phyloP scores from a whole-genome alignment of 37 sponge, comb jelly and placozoan genomes.

The Halisarca cf. caerulea region DNA sequence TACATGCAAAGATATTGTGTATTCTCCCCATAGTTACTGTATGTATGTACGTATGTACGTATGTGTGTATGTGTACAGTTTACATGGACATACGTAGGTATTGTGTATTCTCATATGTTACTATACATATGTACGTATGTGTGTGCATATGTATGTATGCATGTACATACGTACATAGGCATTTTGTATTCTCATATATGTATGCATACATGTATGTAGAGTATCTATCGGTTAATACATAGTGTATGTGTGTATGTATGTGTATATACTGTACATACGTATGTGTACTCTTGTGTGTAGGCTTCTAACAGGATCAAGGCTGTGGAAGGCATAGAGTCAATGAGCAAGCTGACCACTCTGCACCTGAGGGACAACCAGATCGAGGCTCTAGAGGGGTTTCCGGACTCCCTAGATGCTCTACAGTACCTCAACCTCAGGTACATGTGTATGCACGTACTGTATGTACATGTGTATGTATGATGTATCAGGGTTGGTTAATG shows the following conservation, averaged over 20 bases:
- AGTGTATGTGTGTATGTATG: background rate
- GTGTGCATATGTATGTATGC: background rate
- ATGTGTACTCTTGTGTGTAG: slow-evolving; percentile 15
- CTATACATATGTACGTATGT: background rate
- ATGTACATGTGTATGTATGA: no score
- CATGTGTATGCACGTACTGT: no score
- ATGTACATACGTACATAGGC: background rate
- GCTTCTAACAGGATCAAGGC: slow-evolving; percentile 78
- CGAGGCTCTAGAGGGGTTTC: slow-evolving; percentile 73
- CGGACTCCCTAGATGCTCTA: slow-evolving; percentile 71
- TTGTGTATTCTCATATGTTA: background rate
- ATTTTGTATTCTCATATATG: background rate
- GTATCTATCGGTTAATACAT: no score
- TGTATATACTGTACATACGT: background rate
- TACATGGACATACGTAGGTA: background rate
- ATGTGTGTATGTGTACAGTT: background rate
- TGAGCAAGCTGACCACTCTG: slow-evolving; percentile 72
- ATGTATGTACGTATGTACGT: no score
- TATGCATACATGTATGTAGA: background rate
- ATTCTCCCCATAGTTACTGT: background rate
- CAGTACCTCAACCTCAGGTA: slow-evolving; percentile 93
- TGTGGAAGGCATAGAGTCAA: slow-evolving; percentile 66
- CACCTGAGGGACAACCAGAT: slow-evolving; percentile 88
- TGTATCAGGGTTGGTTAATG: no score
- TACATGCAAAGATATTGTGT: background rate